phyloP scores from a whole-genome alignment of 2,888 invertebrate species.

The Antheraea assamensis region DNA sequence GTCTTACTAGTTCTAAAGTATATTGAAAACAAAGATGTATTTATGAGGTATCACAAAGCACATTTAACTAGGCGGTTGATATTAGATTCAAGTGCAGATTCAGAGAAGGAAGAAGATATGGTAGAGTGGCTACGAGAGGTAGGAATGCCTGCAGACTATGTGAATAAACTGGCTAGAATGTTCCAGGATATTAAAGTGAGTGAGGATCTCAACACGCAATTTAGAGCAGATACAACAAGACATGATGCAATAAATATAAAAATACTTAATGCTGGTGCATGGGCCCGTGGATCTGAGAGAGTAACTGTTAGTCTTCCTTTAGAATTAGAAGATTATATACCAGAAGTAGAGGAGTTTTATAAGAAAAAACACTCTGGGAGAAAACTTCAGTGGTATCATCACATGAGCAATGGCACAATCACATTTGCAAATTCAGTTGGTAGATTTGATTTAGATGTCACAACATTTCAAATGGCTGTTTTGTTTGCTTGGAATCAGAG shows the following conservation, averaged over 20 bases:
- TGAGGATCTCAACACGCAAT: constrained; percentile 97
- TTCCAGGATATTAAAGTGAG: constrained; percentile 99
- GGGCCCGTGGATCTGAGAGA: constrained; percentile 97
- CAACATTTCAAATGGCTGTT: constrained; percentile 99
- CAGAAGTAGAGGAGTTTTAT: constrained; percentile 99
- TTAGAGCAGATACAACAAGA: constrained; percentile 90
- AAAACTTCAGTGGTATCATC: constrained; percentile 99
- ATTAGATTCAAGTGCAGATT: constrained; percentile 98
- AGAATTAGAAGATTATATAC: constrained; percentile 99
- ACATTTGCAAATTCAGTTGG: constrained; percentile 96
- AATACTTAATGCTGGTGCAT: constrained; percentile 98
- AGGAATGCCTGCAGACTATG: constrained; percentile 99
- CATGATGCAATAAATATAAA: constrained; percentile 98
- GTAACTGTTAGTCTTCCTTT: constrained; percentile 97
- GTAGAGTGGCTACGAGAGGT: constrained; percentile 98
- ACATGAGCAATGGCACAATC: constrained; percentile 99
- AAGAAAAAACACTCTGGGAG: constrained; percentile 98
- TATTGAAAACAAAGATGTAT: constrained; percentile 99
- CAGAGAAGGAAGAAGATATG: constrained; percentile 99
- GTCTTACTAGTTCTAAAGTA: constrained; percentile 98
- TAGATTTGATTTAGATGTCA: constrained; percentile 98
- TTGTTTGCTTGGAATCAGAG: constrained; percentile 99
- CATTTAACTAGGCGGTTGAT: constrained; percentile 97
- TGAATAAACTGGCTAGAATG: constrained; percentile 99
- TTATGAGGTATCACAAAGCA: constrained; percentile 99